A percentile compares a stretch with the other conserved stretches of the same genome.
Evolutionary conservation across 2,888 invertebrate genomes (phyloP).

Genomic region (Schizaphis graminum): DNA sequence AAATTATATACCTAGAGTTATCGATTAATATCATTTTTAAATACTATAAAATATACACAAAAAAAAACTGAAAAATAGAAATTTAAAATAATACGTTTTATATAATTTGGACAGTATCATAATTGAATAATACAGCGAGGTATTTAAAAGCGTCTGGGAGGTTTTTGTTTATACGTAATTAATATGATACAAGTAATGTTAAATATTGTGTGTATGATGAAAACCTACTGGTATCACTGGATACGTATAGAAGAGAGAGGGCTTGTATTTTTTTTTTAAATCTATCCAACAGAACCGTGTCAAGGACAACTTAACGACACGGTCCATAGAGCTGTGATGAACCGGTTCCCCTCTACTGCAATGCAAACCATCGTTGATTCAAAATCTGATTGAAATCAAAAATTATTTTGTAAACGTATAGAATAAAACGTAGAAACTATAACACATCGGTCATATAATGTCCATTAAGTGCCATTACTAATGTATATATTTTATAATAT

Average conservation of each 20-base stretch:
- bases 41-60: background rate
- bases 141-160: conserved; percentile 4
- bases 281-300: conserved; percentile 65
- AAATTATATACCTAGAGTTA: background rate
- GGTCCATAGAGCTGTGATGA: conserved; percentile 65
- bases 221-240: conserved; percentile 55
- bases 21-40: background rate
- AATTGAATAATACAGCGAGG: background rate
- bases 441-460: background rate
- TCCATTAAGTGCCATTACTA: background rate
- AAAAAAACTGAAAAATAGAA: background rate
- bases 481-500: background rate
- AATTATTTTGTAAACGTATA: conserved; percentile 38
- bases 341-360: conserved; percentile 64
- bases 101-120: background rate
- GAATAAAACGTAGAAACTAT: conserved; percentile 5
- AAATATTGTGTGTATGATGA: conserved; percentile 53
- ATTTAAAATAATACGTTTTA: background rate
- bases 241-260: conserved; percentile 58
- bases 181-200: conserved; percentile 9
- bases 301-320: conserved; percentile 64
- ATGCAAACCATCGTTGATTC: conserved; percentile 52
- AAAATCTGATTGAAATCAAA: conserved; percentile 48
- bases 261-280: conserved; percentile 55
- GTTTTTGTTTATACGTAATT: conserved; percentile 15